phyloP scores from a whole-genome alignment of 2,113 vertebrate genomes.

The Ciconia maguari region DNA sequence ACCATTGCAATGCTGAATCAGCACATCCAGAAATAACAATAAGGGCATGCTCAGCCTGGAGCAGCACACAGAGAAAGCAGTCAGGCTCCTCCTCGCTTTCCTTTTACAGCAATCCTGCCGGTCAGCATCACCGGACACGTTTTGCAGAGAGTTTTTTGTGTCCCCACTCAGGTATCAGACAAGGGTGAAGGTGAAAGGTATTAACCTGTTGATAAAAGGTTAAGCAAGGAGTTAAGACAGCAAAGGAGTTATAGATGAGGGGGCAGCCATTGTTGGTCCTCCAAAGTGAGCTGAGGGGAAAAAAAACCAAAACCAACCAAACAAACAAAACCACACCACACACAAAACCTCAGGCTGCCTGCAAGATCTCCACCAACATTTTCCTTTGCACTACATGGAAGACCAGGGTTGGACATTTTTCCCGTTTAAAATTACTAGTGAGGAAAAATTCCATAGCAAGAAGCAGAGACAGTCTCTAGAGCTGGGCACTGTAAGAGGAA shows the following conservation, averaged over 20 bases:
- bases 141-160: not conserved
- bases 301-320: not conserved
- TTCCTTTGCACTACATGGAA: not conserved
- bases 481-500: not conserved
- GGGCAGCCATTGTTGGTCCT: not conserved
- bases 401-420: not conserved
- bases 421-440: not conserved
- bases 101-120: not conserved
- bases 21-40: not conserved
- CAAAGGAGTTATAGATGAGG: not conserved
- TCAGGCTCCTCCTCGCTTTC: not conserved
- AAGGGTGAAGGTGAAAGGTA: not conserved
- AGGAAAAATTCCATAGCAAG: not conserved
- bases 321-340: too few species aligned
- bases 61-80: not conserved
- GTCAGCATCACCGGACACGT: not conserved
- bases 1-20: not conserved
- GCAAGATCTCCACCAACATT: not conserved
- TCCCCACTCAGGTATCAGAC: not conserved
- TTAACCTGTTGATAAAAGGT: not conserved
- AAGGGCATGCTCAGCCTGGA: not conserved
- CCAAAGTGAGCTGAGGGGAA: not conserved
- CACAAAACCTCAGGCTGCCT: not conserved
- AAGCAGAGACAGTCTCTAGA: not conserved
- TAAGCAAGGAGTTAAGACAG: not conserved